phyloP scores from a whole-genome alignment of 1,140 invertebrate species.

The Pachyrhynchus sulphureomaculatus region DNA sequence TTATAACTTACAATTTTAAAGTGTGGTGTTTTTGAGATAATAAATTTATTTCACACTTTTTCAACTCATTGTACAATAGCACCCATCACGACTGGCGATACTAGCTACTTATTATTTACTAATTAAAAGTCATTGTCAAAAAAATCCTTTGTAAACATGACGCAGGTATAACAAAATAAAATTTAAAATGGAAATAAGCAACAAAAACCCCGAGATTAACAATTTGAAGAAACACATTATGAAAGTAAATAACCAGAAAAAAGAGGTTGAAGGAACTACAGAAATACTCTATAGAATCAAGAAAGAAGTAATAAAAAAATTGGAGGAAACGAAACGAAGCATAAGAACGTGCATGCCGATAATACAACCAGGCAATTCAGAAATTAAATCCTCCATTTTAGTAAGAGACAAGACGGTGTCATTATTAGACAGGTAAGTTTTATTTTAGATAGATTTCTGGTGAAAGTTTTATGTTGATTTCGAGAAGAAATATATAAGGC shows the following conservation, averaged over 20 bases:
- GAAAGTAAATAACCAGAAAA: neutral
- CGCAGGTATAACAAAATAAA: neutral
- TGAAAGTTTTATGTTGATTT: too few relatives aligned
- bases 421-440: conserved; percentile 26
- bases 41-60: too few relatives aligned
- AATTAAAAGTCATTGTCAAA: too few relatives aligned
- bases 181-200: neutral
- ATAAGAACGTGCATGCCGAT: neutral
- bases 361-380: neutral
- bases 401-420: conserved; percentile 9
- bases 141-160: too few relatives aligned
- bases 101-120: too few relatives aligned
- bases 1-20: too few relatives aligned
- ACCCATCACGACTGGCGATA: too few relatives aligned
- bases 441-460: too few relatives aligned
- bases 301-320: conserved; percentile 7
- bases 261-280: neutral
- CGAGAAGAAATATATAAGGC: too few relatives aligned
- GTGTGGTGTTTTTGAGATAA: too few relatives aligned
- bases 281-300: conserved; percentile 4
- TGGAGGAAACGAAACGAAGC: conserved; percentile 5
- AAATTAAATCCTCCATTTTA: conserved; percentile 7
- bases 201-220: neutral
- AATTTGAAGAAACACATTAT: too few relatives aligned
- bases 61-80: too few relatives aligned